phyloP scores from a whole-genome alignment of 2,888 invertebrate genomes.

The Cosmia trapezina region DNA sequence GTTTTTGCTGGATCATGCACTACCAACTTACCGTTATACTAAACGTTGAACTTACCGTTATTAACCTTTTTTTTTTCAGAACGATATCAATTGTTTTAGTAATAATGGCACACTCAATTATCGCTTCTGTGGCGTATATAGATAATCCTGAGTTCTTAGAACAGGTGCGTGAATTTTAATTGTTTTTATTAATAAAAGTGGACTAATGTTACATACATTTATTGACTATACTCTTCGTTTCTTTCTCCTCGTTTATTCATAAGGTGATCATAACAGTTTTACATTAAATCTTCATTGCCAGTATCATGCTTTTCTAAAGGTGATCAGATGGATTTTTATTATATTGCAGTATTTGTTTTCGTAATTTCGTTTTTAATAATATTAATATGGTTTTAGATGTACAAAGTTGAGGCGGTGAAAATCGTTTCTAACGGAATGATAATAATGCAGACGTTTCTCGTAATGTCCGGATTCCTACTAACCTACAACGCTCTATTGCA shows the following conservation, averaged over 20 bases:
- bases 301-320: background rate
- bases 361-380: background rate
- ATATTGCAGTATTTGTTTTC: background rate
- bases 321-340: background rate
- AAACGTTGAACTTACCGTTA: too few species aligned
- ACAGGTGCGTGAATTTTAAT: constrained; percentile 59
- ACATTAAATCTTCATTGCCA: background rate
- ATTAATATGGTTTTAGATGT: constrained; percentile 41
- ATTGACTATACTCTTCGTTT: too few species aligned
- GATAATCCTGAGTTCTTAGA: constrained; percentile 63
- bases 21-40: too few species aligned
- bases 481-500: constrained; percentile 64
- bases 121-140: constrained; percentile 31
- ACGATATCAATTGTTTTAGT: constrained; percentile 22
- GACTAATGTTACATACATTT: background rate
- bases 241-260: too few species aligned
- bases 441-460: constrained; percentile 69
- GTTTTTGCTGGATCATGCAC: background rate
- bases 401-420: background rate
- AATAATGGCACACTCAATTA: constrained; percentile 52
- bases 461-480: constrained; percentile 70
- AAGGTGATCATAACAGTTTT: too few species aligned
- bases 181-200: background rate
- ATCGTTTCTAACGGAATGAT: constrained; percentile 59
- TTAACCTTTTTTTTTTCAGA: constrained; percentile 30